Evolutionary conservation across 2,797 vertebrate genomes (phyloP).

Genomic region (Gymnopithys bicolor): DNA sequence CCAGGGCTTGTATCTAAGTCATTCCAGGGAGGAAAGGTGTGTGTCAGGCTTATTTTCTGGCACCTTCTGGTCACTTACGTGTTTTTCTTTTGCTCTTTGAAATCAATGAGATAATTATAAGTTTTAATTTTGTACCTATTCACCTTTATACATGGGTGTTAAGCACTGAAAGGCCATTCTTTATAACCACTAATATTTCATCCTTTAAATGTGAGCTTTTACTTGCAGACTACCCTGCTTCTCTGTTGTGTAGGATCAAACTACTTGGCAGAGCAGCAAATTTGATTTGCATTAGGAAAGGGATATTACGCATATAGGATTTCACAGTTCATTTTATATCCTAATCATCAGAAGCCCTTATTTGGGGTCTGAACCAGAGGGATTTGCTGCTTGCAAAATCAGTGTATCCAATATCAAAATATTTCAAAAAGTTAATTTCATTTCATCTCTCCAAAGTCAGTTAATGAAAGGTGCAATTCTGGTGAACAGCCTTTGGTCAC

Average conservation of each 20-base stretch:
- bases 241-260: slow-evolving; percentile 18
- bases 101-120: neutral
- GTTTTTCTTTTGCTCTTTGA: neutral
- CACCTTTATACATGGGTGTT: neutral
- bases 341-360: slow-evolving; percentile 45
- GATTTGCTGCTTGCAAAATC: slow-evolving; percentile 34
- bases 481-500: slow-evolving; percentile 7
- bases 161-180: neutral
- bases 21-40: neutral
- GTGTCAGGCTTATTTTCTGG: neutral
- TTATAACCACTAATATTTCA: neutral
- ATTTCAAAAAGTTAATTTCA: slow-evolving; percentile 58
- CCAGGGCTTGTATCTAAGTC: neutral
- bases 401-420: slow-evolving; percentile 62
- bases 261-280: slow-evolving; percentile 28
- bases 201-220: neutral
- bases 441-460: slow-evolving; percentile 42
- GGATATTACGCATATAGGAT: slow-evolving; percentile 38
- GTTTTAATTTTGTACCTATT: neutral
- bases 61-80: neutral
- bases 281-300: slow-evolving; percentile 54
- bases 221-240: neutral
- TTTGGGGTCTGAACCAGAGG: slow-evolving; percentile 22
- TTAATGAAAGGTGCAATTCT: slow-evolving; percentile 61
- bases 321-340: slow-evolving; percentile 65